These are phyloP conservation scores for Drosophila pruinosa DNA, from an alignment of 1,140 invertebrate genomes.

Conservation along the genomic window DNA sequence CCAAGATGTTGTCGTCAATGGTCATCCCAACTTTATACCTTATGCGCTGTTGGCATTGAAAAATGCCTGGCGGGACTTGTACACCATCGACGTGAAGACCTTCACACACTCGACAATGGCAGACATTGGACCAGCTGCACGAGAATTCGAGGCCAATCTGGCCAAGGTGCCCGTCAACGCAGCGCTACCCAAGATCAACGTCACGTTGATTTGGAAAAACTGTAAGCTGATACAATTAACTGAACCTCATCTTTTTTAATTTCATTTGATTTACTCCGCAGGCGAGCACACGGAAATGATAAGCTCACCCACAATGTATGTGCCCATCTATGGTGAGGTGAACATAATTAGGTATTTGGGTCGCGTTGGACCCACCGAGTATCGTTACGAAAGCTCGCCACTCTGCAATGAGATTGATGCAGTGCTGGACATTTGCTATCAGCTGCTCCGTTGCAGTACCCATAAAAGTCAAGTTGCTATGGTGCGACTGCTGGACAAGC, in stretches of 20 bases:
- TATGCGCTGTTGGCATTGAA: constrained; percentile 78
- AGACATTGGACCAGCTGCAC: constrained; percentile 69
- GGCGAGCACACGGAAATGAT: constrained; percentile 82
- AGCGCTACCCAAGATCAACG: constrained; percentile 67
- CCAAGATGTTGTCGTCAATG: constrained; percentile 80
- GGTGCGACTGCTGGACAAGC: constrained; percentile 66
- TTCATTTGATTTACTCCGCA: neutral
- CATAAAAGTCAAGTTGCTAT: constrained; percentile 69
- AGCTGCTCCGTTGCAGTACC: constrained; percentile 72
- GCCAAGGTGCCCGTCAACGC: constrained; percentile 49
- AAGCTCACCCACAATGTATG: constrained; percentile 81
- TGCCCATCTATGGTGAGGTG: constrained; percentile 81
- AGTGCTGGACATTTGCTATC: constrained; percentile 81
- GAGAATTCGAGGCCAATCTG: constrained; percentile 69
- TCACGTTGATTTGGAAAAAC: constrained; percentile 81
- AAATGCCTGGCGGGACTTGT: constrained; percentile 73
- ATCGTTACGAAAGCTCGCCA: constrained; percentile 70
- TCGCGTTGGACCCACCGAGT: constrained; percentile 73
- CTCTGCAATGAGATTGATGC: constrained; percentile 78
- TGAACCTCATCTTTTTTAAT: neutral
- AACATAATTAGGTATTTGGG: constrained; percentile 81
- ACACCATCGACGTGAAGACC: constrained; percentile 75
- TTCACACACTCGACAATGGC: constrained; percentile 80
- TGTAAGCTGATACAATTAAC: constrained; percentile 36
- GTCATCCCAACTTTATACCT: constrained; percentile 81